Evolutionary conservation across 2,888 invertebrate genomes (phyloP).

Genomic region (Agrochola litura): DNA sequence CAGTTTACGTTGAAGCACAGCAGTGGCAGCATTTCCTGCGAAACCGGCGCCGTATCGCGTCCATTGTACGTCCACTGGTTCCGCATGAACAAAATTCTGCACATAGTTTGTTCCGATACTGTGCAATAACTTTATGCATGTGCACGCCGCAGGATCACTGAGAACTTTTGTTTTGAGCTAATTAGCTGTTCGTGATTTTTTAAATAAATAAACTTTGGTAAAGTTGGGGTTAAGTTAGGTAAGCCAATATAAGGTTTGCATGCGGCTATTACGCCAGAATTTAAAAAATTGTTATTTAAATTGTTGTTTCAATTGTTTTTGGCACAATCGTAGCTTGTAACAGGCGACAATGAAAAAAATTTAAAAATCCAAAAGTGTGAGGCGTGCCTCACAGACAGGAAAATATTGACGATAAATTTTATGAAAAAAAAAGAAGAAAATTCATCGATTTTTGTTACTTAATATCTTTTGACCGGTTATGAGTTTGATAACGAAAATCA

Average conservation of each 20-base stretch:
- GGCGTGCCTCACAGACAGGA: no score
- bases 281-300: background rate
- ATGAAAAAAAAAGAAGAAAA: no score
- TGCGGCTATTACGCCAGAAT: background rate
- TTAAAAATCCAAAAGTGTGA: no score
- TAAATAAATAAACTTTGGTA: constrained; percentile 9
- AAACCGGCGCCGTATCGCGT: constrained; percentile 77
- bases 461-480: no score
- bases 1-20: constrained; percentile 69
- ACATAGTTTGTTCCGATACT: constrained; percentile 69
- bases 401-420: no score
- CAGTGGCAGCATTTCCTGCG: constrained; percentile 75
- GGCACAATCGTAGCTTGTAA: background rate
- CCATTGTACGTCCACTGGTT: constrained; percentile 76
- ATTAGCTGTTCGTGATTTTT: constrained; percentile 46
- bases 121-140: constrained; percentile 57
- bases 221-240: background rate
- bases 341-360: fast-evolving
- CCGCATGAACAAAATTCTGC: constrained; percentile 74
- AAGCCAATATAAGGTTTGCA: background rate
- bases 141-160: constrained; percentile 49
- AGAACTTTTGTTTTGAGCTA: constrained; percentile 49
- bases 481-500: no score
- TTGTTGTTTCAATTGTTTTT: background rate
- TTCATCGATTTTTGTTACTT: no score